These are phyloP conservation scores for Hippolais icterina DNA, from an alignment of 2,113 vertebrate species.

Conservation along the genomic window DNA sequence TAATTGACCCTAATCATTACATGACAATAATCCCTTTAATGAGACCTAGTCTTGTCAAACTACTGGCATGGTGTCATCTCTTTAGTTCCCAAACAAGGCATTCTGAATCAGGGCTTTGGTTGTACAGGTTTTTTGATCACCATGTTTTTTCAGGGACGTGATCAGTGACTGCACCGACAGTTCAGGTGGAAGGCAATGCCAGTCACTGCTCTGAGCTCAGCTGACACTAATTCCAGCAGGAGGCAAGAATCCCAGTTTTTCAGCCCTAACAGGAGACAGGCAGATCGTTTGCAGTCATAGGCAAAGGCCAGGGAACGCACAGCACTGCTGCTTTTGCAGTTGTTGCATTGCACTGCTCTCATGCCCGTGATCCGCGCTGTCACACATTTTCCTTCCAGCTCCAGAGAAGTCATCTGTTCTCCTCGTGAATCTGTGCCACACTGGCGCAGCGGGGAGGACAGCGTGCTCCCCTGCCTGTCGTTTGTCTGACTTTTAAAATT, in stretches of 20 bases:
- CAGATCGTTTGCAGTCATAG: not conserved
- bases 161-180: not conserved
- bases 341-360: not conserved
- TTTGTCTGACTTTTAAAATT: not conserved
- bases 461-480: rapidly evolving
- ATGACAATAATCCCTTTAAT: not conserved
- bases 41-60: not conserved
- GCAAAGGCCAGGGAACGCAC: not conserved
- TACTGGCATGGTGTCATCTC: not conserved
- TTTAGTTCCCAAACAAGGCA: not conserved
- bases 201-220: not conserved
- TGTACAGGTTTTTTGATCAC: not conserved
- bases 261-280: not conserved
- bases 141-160: not conserved
- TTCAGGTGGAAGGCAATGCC: rapidly evolving
- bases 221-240: not conserved
- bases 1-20: not conserved
- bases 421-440: not conserved
- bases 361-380: not conserved
- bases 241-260: not conserved
- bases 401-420: not conserved
- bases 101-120: not conserved
- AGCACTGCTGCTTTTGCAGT: not conserved
- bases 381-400: not conserved
- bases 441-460: not conserved